A percentile compares a stretch with the other conserved stretches of the same genome.
Conservation (phyloP, 1,140 invertebrate species). For the Cherax quadricarinatus region DNA sequence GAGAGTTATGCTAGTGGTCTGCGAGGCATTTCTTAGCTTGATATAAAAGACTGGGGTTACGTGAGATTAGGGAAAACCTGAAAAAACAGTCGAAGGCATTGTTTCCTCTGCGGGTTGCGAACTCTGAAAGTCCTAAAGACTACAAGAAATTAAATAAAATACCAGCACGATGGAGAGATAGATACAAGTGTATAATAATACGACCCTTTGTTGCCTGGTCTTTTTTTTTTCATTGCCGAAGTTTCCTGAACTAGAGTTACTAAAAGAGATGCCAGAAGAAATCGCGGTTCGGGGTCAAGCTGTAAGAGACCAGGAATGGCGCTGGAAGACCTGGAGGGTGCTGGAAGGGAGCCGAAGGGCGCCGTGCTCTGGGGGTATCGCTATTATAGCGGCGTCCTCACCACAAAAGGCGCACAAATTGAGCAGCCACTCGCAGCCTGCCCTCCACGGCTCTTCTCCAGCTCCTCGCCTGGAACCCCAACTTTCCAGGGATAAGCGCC, state of each 20-base stretch:
- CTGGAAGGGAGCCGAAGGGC: not conserved
- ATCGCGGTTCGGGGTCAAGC: not conserved
- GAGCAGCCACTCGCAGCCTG: slow-evolving; percentile 24
- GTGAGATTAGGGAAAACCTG: no score
- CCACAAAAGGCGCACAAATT: slow-evolving; percentile 58
- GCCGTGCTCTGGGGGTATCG: slow-evolving; percentile 1
- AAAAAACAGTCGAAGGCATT: no score
- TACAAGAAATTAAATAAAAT: no score
- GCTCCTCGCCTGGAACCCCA: slow-evolving; percentile 9
- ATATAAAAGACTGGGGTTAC: no score
- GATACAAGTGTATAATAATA: no score
- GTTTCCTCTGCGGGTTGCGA: no score
- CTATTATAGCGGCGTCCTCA: slow-evolving; percentile 42
- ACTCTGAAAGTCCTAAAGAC: no score
- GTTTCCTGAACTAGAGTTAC: not conserved
- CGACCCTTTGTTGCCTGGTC: no score
- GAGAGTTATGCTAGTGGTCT: no score
- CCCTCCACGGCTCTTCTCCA: slow-evolving; percentile 5
- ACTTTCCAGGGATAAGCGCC: slow-evolving; percentile 43
- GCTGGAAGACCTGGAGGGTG: not conserved
- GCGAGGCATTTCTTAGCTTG: no score
- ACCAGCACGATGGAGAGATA: no score
- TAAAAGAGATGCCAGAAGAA: not conserved
- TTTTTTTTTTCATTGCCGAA: no score
- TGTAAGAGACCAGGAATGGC: not conserved